phyloP scores from a whole-genome alignment of 1,140 invertebrate species.

The Drosophila littoralis region DNA sequence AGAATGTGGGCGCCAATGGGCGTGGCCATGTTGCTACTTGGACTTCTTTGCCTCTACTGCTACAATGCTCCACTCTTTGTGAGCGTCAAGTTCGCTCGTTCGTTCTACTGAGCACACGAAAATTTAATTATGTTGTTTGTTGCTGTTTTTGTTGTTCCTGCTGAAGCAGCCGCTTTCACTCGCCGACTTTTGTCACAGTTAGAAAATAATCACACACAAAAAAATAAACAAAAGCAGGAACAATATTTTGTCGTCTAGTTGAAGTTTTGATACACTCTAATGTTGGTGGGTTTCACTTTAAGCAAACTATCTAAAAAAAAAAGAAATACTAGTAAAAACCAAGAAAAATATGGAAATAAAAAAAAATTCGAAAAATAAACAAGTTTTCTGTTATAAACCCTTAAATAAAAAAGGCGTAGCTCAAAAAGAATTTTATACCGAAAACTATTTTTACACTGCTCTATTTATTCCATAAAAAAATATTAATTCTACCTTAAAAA shows the following conservation, averaged over 20 bases:
- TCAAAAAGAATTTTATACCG: too few relatives aligned
- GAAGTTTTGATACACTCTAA: slow-evolving; percentile 15
- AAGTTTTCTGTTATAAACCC: too few relatives aligned
- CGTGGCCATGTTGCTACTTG: neutral
- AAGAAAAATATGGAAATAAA: neutral
- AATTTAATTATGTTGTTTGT: slow-evolving; percentile 65
- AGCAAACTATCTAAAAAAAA: too few relatives aligned
- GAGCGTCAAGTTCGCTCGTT: slow-evolving; percentile 52
- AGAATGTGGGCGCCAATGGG: slow-evolving; percentile 2
- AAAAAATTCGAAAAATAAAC: too few relatives aligned
- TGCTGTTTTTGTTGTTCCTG: slow-evolving; percentile 25
- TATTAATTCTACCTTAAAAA: too few relatives aligned
- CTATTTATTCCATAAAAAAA: too few relatives aligned
- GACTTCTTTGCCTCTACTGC: neutral
- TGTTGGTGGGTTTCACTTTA: too few relatives aligned
- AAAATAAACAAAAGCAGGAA: slow-evolving; percentile 1
- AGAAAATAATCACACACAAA: slow-evolving; percentile 43
- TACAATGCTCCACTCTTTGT: slow-evolving; percentile 29
- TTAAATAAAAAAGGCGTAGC: too few relatives aligned
- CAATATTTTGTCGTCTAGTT: neutral
- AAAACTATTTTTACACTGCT: too few relatives aligned
- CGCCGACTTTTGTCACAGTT: slow-evolving; percentile 51
- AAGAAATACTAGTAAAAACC: too few relatives aligned
- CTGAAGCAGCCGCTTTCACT: slow-evolving; percentile 39
- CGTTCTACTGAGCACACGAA: slow-evolving; percentile 67